Evolutionary conservation across 1,140 invertebrate genomes (phyloP), one percentile per base, ranked within the genome.

Genomic region (Pantala flavescens): DNA sequence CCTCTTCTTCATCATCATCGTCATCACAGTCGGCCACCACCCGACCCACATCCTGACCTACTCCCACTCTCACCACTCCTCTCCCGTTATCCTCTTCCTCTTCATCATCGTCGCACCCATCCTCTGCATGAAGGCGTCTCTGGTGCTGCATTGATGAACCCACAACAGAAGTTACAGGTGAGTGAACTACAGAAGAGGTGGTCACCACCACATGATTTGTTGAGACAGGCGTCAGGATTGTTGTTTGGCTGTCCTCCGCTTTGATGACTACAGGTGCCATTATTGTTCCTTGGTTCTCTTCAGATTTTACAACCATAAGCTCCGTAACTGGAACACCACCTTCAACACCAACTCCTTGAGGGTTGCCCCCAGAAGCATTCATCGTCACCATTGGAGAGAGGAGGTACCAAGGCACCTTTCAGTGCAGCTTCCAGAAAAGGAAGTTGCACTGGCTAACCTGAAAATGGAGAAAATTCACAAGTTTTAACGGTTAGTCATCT

Each of bases 291-390:
- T 63, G 49, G 49, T 12, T 21, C 14, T 63, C n/a, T 21, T 63
- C 49, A 63, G 49, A 3, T 63, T 63, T 63, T 21, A 63, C 49
- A 21, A 63, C 49, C 49, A 63, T 63, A 16, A 63, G 49, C n/a
- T 63, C 49, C 49, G 49, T 63, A 3, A 63, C 49, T 19, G 49
- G 49, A 21, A 63, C n/a, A 16, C 49, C 49, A 3, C 49, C 49
- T 63, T 63, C 49, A 3, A 63, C 49, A 63, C 49, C 49, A 63
- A 16, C 49, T 21, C 49, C 49, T 19, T 12, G 3, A 86, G 88
- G 36, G 84, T 81, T 87, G 86, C 86, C 87, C 77, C 87, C 85
- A 19, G 85, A 83, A 70, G 84, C 84, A 80, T 87, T 88, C 86
- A 87, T 87, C 76, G 77, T 78, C 74, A 81, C 78, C 82, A 81